phyloP scores from a whole-genome alignment of 2,113 vertebrate species.

The Oenanthe melanoleuca region DNA sequence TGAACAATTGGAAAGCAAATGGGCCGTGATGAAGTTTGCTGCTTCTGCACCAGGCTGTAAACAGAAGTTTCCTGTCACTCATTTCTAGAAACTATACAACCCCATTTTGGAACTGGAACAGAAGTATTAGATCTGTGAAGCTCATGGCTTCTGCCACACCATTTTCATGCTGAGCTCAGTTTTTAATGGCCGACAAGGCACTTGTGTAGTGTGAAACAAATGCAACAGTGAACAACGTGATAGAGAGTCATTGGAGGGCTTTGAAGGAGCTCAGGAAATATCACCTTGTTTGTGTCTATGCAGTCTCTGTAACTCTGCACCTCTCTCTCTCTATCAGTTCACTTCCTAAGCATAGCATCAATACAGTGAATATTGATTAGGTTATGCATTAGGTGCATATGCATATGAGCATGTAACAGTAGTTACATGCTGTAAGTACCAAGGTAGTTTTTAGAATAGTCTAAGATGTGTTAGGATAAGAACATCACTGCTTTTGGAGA shows the following conservation, averaged over 20 bases:
- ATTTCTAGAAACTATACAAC: slow-evolving; percentile 52
- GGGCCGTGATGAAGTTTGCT: slow-evolving; percentile 51
- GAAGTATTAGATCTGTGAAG: slow-evolving; percentile 44
- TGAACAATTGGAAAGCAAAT: slow-evolving; percentile 72
- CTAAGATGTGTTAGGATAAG: background rate
- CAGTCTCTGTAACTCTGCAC: background rate
- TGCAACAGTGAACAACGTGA: background rate
- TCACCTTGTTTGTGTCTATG: background rate
- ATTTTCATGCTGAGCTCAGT: slow-evolving; percentile 30
- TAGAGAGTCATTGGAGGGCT: background rate
- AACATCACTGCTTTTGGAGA: background rate
- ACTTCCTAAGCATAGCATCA: background rate
- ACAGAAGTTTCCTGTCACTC: slow-evolving; percentile 58
- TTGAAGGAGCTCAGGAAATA: background rate
- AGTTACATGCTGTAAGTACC: background rate
- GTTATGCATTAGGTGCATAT: background rate
- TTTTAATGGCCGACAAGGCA: background rate
- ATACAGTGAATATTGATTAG: background rate
- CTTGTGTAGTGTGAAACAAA: background rate
- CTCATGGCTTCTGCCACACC: background rate
- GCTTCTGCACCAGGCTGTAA: slow-evolving; percentile 51
- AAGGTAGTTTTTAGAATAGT: background rate
- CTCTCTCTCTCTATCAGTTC: background rate
- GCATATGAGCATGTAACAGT: background rate
- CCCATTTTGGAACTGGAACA: slow-evolving; percentile 44